Evolutionary conservation across 2,113 vertebrate species (phyloP), one percentile per base, ranked within the genome.

Genomic region (Zootoca vivipara): DNA sequence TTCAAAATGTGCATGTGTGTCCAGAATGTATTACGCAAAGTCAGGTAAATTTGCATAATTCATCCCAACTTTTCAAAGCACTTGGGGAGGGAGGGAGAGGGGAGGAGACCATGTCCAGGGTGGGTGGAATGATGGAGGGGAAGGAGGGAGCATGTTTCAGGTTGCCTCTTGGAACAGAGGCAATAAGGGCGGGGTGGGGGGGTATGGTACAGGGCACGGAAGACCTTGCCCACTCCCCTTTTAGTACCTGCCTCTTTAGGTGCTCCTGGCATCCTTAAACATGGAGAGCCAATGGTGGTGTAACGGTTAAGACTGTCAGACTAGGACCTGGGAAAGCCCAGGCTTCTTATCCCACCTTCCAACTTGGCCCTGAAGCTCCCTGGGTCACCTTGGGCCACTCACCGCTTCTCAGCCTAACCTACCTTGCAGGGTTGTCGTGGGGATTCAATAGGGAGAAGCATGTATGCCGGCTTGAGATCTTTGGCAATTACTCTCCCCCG

Each of bases 21-120:
- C 33, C 35, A 5, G 86, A 74, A 82, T 65, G 30, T 4, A 74
- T 82, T 33, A 64, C 4, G 69, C 69, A 8, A 40, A 30, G 7
- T n/a, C 3, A 33, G 46, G 1, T 5, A 24, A 13, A 64, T 78
- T 1, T 52, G 78, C 69, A 46, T 65, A 33, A 64, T 65, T 22
- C 22, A 82, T 82, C 70, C 85, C 85, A 38, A 84, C 22, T 62
- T 35, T 20, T 26, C 84, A 85, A 85, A 64, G 73, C 82, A 82
- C 9, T 16, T 18, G 33, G 52, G 35, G 3, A 20, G 26, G 28
- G 12, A 4, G 15, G 58, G 58, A 62, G 52, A 80, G 69, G 35
- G 24, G 56, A 35, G 28, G 30, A 33, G 40, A 5, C 74, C 42
- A 67, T 7, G 38, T 78, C 5, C 28, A 46, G 20, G 58, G 38